phyloP scores from a whole-genome alignment of 2,797 vertebrate genomes.

The Mus spretus region DNA sequence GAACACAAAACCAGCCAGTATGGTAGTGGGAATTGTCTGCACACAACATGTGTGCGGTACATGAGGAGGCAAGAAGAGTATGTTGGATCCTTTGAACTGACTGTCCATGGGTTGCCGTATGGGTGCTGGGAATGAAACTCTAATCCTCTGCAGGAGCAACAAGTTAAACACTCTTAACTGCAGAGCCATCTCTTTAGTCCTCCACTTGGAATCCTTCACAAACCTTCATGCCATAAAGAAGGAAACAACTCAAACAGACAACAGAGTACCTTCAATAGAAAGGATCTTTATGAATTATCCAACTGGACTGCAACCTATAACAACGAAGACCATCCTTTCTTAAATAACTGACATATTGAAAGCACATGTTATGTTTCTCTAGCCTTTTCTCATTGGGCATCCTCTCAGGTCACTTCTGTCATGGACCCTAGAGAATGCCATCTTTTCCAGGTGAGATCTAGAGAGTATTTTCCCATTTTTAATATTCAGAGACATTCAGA shows the following conservation, averaged over 20 bases:
- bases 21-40: background rate
- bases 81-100: background rate
- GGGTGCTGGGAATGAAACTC: background rate
- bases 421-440: background rate
- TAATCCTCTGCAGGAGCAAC: background rate
- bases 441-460: background rate
- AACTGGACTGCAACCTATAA: background rate
- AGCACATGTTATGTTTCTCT: background rate
- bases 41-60: background rate
- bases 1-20: too few species aligned
- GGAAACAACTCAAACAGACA: background rate
- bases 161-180: background rate
- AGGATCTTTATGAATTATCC: background rate
- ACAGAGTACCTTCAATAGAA: background rate
- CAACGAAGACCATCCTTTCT: background rate
- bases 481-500: background rate
- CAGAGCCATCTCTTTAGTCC: background rate
- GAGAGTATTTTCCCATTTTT: background rate
- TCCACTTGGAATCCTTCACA: background rate
- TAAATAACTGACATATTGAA: background rate
- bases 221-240: background rate
- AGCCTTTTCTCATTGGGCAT: background rate
- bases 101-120: background rate
- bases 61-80: background rate
- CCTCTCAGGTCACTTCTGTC: background rate